Percentiles rank a stretch among this genome's conserved stretches.
phyloP scores from a whole-genome alignment of 2,888 invertebrate genomes.

The Stictocephala bisonia region DNA sequence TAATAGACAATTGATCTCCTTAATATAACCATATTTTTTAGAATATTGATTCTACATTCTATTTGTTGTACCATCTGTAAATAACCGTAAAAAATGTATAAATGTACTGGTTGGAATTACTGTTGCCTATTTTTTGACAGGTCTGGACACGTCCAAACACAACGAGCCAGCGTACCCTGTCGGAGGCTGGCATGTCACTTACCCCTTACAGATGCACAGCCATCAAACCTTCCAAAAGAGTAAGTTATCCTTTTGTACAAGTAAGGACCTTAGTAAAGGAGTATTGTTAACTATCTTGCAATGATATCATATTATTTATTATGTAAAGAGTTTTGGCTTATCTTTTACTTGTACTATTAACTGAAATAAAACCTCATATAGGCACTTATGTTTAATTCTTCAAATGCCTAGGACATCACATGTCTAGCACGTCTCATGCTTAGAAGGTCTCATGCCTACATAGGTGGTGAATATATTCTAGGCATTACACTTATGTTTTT shows the following conservation, averaged over 20 bases:
- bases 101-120: not conserved
- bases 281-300: not conserved
- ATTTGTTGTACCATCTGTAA: not conserved
- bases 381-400: no score
- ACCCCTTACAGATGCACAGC: not conserved
- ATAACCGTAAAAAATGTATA: not conserved
- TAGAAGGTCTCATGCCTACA: no score
- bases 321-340: not conserved
- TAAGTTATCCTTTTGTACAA: no score
- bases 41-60: not conserved
- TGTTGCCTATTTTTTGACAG: slow-evolving; percentile 61
- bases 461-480: no score
- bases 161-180: slow-evolving; percentile 66
- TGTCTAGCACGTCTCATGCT: no score
- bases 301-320: not conserved
- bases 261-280: no score
- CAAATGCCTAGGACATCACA: no score
- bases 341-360: not conserved
- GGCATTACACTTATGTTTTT: no score
- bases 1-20: no score
- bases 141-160: slow-evolving; percentile 66
- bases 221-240: slow-evolving; percentile 19
- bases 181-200: slow-evolving; percentile 48
- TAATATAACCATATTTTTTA: no score
- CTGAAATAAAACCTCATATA: no score